These are phyloP conservation scores for Acropora yongei DNA, from an alignment of 64 coral and sea anemone genomes.

Conservation along the genomic window DNA sequence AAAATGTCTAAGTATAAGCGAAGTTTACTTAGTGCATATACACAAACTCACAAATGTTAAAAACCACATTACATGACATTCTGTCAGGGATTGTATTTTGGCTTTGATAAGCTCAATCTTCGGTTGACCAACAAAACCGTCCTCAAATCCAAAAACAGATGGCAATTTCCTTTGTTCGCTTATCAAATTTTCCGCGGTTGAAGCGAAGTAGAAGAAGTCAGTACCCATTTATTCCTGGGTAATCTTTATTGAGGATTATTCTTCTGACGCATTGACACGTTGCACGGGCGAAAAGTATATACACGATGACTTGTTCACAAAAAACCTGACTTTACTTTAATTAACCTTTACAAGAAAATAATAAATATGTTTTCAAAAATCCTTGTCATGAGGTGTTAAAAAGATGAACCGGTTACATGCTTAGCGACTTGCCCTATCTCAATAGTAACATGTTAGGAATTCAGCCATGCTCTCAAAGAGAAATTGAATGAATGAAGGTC, in stretches of 20 bases:
- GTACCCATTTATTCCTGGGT: background rate
- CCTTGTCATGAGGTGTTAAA: too few relatives aligned
- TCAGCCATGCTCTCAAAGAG: background rate
- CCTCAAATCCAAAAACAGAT: background rate
- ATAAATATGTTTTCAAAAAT: too few relatives aligned
- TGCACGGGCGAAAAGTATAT: constrained; percentile 21
- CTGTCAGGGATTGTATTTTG: background rate
- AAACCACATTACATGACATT: background rate
- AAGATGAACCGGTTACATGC: background rate
- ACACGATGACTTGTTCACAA: constrained; percentile 24
- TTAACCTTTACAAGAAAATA: background rate
- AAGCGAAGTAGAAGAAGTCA: background rate
- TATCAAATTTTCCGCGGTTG: background rate
- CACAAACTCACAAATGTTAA: background rate
- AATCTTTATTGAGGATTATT: constrained; percentile 18
- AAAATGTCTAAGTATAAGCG: background rate
- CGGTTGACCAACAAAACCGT: background rate
- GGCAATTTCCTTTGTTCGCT: background rate
- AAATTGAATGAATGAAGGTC: background rate
- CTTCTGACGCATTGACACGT: background rate
- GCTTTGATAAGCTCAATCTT: background rate
- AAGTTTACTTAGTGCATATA: background rate
- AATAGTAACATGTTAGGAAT: background rate
- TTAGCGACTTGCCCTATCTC: background rate
- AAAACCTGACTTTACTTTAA: background rate